These are phyloP conservation scores for Lapara coniferarum DNA, from an alignment of 2,888 invertebrate species.

Conservation along the genomic window DNA sequence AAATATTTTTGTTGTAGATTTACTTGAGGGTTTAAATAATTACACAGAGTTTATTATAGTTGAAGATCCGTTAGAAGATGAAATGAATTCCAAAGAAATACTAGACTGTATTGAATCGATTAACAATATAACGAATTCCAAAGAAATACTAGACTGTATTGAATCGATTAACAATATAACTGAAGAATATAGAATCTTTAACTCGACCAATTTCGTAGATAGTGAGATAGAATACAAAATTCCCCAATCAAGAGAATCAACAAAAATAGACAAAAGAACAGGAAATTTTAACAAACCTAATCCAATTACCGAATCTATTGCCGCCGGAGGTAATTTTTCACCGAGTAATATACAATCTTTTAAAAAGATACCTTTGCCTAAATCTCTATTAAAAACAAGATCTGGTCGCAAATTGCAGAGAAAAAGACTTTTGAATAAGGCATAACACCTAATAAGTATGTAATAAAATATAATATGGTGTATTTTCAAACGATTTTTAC, in stretches of 20 bases:
- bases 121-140: no score
- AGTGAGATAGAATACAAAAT: not conserved
- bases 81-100: not conserved
- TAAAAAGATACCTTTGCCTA: constrained; percentile 5
- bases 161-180: not conserved
- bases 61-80: not conserved
- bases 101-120: no score
- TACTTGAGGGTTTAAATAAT: not conserved
- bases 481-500: not conserved
- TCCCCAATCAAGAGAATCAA: not conserved
- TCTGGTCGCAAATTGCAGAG: constrained; percentile 3
- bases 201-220: not conserved
- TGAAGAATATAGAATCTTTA: not conserved
- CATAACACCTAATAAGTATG: not conserved
- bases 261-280: not conserved
- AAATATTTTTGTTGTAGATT: not conserved
- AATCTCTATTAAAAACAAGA: constrained; percentile 4
- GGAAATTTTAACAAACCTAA: not conserved
- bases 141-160: not conserved
- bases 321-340: not conserved
- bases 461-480: constrained; percentile 1
- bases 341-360: not conserved
- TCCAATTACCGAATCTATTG: not conserved
- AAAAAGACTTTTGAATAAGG: not conserved
- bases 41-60: not conserved